Evolutionary conservation across 2,113 vertebrate genomes (phyloP), one percentile per base, ranked within the genome.

Genomic region (Hemicordylus capensis): DNA sequence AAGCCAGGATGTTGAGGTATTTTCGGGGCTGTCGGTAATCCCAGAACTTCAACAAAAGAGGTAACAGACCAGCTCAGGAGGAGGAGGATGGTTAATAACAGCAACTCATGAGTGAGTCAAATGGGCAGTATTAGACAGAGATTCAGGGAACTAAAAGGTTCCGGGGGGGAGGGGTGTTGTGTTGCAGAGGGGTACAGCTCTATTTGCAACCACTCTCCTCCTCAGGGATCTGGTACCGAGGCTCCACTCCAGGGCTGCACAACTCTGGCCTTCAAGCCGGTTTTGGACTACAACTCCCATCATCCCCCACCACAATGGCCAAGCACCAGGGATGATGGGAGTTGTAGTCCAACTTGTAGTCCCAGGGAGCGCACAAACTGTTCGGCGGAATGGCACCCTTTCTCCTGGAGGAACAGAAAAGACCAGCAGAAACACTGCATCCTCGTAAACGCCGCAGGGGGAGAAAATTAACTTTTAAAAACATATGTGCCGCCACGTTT

Each of bases 1-100:
- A 99, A 72, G 98, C 97, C 89, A 99, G 95, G 91, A 99, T 98
- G 92, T 93, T 98, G 93, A 99, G 97, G 95, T 98, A 99, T 91
- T 99, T 99, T 92, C 98, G 97, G 85, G 99, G 99, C 93, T 99
- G 98, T 86, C 98, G 97, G 92, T 97, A 99, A 96, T 99, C 99
- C 99, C 99, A 99, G 91, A 99, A 99, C 98, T 99, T 81, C 1
- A 93, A 91, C 67, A 89, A 83, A 85, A 61, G 24, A 85, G 46
- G 93, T 74, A 89, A 82, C 85, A 91, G 87, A 82, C 56, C 85
- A 87, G 92, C 31, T 78, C 81, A 92, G 14, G 6, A 86, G 73
- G 6, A 86, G 73, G 6, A 76, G 59, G n/a, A 64, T 20, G n/a
- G 34, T 56, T 46, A 69, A 31, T 6, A 58, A 4, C 39, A 37